Evolutionary conservation across 2,797 vertebrate genomes (phyloP).

Genomic region (Sebastes vulpes): DNA sequence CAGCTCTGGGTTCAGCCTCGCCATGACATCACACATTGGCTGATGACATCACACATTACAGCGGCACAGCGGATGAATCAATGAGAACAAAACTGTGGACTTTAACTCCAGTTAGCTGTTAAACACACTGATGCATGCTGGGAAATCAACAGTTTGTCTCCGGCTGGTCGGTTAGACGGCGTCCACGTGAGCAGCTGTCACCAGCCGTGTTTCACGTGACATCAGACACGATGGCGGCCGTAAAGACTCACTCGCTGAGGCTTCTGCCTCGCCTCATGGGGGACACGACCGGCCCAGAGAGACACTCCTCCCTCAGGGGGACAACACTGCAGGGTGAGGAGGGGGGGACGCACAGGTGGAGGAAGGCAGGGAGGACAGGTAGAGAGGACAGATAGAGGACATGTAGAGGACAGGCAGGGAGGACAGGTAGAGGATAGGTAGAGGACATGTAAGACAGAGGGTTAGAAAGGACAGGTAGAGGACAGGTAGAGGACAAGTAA

Average conservation of each 20-base stretch:
- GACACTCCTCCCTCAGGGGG: constrained; percentile 67
- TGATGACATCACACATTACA: neutral
- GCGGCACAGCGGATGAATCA: neutral
- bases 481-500: no score
- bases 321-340: constrained; percentile 38
- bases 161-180: neutral
- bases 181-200: neutral
- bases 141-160: neutral
- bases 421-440: neutral
- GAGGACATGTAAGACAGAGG: no score
- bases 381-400: no score
- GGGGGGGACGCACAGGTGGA: neutral
- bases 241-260: constrained; percentile 84
- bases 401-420: no score
- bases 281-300: constrained; percentile 65
- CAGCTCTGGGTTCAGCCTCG: neutral
- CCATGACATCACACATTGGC: neutral
- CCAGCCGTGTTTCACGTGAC: no score
- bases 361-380: neutral
- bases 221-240: neutral
- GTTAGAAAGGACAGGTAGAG: no score
- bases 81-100: neutral
- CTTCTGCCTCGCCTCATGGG: constrained; percentile 79
- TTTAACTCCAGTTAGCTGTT: neutral
- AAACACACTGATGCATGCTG: constrained; percentile 3